Evolutionary conservation across 2,797 vertebrate genomes (phyloP).

Genomic region (Eulemur albifrons): DNA sequence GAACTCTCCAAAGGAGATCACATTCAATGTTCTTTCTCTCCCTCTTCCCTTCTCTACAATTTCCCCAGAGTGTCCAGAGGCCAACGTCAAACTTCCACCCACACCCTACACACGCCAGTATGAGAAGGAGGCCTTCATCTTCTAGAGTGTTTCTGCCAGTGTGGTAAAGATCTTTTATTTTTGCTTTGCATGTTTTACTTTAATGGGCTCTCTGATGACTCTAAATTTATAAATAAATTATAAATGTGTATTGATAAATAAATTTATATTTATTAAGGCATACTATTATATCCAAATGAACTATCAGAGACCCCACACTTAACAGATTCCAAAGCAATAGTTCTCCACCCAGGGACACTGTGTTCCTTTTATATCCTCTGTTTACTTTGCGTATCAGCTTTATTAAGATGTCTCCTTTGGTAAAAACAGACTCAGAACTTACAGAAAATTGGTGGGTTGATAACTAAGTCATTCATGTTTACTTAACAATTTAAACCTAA

Average conservation of each 20-base stretch:
- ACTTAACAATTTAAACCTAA: background rate
- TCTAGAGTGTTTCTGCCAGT: background rate
- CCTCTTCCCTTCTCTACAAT: background rate
- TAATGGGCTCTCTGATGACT: background rate
- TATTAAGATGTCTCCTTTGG: background rate
- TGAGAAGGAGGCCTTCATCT: background rate
- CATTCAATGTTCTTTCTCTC: background rate
- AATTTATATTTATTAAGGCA: background rate
- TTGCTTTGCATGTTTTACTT: background rate
- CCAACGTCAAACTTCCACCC: accelerated
- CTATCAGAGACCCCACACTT: background rate
- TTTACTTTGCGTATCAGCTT: background rate
- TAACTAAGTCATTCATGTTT: background rate
- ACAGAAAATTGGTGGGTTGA: background rate
- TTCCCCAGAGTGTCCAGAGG: background rate
- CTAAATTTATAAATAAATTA: no score
- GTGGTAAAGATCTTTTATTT: background rate
- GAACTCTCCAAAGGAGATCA: background rate
- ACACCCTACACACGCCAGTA: no score
- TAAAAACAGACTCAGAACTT: background rate
- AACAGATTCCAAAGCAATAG: background rate
- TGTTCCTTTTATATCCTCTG: background rate
- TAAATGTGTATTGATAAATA: no score
- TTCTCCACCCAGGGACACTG: background rate
- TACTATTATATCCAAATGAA: background rate